Base-by-base conservation (phyloP, 2,797 vertebrate species). In the Carduelis carduelis region DNA sequence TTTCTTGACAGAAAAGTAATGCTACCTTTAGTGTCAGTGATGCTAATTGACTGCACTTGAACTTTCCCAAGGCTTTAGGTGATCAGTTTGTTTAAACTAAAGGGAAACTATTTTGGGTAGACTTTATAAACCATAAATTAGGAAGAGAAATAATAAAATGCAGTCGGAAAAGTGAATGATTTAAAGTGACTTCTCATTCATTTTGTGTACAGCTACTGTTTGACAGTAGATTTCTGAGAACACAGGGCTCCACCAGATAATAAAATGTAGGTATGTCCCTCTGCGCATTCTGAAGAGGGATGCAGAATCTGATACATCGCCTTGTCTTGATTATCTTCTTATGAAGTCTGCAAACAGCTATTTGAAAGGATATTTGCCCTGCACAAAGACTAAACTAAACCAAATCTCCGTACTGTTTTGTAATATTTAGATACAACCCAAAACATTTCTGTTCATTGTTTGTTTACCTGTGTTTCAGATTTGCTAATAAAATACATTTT, bases 31-130 rank as follows among this genome's bases (percentile, higher is more conserved):
- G 80, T 76, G 94, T 88, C 53, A 83, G 20, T 83, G 56, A 84
- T 83, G 72, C 83, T 96, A 97, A 90, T 95, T 92, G 83, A 23
- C 75, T 82, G 11, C n/a, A 75, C 52, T 86, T 96, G 59, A 94
- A 93, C 80, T 91, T 92, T 71, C 50, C 14, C 7, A 74, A 87
- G 56, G 52, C 59, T 93, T 91, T 7, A 66, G 35, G 34, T 76
- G 52, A 57, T 95, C 83, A 76, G 27, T 86, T 93, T 61, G 21
- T 78, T 88, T 85, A 55, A 90, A 32, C 19, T 50, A 53, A 66
- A 57, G 44, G 47, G 27, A 35, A 14, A 21, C 12, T 72, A 15
- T 57, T 39, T 32, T 75, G 35, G 61, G 47, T 34, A 47, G 34
- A 26, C 27, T 76, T 72, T 69, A 55, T 72, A 86, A 89, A 44